Evolutionary conservation across 2,113 vertebrate genomes (phyloP).

Genomic region (Columba janthina): DNA sequence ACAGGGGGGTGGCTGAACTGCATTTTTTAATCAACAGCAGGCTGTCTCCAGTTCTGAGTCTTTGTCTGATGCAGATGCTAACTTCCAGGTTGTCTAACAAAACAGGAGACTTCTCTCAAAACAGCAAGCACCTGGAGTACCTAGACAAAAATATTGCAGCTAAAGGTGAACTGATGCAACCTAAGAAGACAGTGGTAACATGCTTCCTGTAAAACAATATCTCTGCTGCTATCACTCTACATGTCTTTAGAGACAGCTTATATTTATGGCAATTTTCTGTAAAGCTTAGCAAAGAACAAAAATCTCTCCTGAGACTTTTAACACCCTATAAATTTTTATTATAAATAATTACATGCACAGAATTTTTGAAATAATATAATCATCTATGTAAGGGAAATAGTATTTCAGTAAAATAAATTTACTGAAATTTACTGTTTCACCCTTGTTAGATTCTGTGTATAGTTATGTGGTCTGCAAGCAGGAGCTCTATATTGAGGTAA

Average conservation of each 20-base stretch:
- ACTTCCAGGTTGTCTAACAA: background rate
- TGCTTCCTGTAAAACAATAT: background rate
- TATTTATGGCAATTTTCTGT: background rate
- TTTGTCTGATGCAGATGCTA: background rate
- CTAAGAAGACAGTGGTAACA: background rate
- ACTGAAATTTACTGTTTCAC: background rate
- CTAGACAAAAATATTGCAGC: background rate
- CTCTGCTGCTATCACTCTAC: background rate
- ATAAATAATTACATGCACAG: accelerated
- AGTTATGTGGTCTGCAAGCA: background rate
- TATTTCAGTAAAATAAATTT: background rate
- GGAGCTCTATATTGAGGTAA: background rate
- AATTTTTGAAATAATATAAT: background rate
- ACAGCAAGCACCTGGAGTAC: background rate
- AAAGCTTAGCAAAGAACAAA: background rate
- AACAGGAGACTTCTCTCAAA: background rate
- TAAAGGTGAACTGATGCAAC: background rate
- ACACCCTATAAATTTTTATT: background rate
- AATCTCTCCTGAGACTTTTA: background rate
- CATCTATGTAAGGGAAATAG: background rate
- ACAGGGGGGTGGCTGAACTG: background rate
- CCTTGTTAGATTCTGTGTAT: background rate
- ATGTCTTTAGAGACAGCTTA: background rate
- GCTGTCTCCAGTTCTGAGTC: background rate
- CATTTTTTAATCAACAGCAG: background rate